Conservation (phyloP, 2,113 vertebrate genomes). For the Chamaetylas fuelleborni region DNA sequence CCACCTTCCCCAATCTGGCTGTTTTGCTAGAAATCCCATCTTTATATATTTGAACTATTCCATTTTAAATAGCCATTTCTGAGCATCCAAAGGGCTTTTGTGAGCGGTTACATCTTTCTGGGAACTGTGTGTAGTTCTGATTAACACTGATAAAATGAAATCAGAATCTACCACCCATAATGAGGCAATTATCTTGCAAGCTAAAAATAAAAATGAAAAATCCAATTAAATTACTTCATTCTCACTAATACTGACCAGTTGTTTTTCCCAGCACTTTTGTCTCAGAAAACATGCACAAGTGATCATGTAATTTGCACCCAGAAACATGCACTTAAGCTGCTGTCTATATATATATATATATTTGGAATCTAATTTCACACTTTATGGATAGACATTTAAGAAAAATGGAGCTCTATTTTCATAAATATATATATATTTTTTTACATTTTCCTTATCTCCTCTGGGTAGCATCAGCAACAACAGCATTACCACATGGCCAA, state of each 20-base stretch:
- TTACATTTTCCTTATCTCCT: background rate
- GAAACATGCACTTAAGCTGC: background rate
- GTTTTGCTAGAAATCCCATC: background rate
- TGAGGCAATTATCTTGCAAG: constrained; percentile 26
- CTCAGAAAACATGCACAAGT: background rate
- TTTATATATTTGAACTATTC: background rate
- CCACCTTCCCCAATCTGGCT: background rate
- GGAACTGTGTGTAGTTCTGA: background rate
- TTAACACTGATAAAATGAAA: background rate
- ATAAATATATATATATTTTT: background rate
- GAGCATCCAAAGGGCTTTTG: background rate
- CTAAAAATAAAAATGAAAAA: constrained; percentile 28
- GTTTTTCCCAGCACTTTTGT: background rate
- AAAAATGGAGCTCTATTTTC: background rate
- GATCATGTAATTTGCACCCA: background rate
- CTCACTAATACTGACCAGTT: background rate
- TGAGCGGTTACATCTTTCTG: background rate
- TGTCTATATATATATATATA: background rate
- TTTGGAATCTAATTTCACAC: background rate
- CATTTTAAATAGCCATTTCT: background rate
- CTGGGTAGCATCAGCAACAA: background rate
- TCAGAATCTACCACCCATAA: background rate
- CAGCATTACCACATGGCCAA: background rate
- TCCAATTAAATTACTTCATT: background rate
- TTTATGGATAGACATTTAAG: background rate